Evolutionary conservation across 2,113 vertebrate genomes (phyloP).

Genomic region (Tichodroma muraria): DNA sequence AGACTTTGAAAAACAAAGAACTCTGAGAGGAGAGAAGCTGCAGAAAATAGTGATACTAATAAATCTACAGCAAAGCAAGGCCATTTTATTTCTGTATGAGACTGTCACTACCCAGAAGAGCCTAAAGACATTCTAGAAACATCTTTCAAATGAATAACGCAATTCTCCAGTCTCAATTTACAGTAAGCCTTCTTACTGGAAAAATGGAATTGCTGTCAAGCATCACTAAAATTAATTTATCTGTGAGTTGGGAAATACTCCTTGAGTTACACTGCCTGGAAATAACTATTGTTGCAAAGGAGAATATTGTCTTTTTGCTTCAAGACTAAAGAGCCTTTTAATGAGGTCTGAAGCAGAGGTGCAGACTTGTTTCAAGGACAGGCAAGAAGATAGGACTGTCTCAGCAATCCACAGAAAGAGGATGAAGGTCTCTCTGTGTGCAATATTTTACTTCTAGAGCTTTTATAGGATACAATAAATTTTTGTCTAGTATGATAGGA

Average conservation of each 20-base stretch:
- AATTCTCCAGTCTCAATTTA: conserved; percentile 30
- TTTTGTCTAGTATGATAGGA: not conserved
- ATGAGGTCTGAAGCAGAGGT: not conserved
- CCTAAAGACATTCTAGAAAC: conserved; percentile 40
- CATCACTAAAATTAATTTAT: conserved; percentile 36
- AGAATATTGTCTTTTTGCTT: conserved; percentile 6
- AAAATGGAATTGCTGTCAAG: conserved; percentile 45
- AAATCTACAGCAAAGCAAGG: conserved; percentile 19
- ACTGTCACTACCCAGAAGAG: not conserved
- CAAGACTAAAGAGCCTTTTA: conserved; percentile 10
- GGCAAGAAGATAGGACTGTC: not conserved
- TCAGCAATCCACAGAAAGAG: not conserved
- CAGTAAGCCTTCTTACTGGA: conserved; percentile 17
- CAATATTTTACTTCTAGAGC: conserved; percentile 6
- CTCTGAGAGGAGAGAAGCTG: not conserved
- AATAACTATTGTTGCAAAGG: conserved; percentile 22
- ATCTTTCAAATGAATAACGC: conserved; percentile 44
- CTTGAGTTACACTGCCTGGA: conserved; percentile 3
- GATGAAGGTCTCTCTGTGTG: not conserved
- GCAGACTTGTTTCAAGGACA: conserved; percentile 6
- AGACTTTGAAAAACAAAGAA: not conserved
- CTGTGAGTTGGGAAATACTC: conserved; percentile 23
- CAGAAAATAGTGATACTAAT: not conserved
- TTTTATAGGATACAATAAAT: not conserved
- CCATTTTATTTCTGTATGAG: not conserved